Base-by-base conservation (phyloP, 1,140 invertebrate species). In the Helicoverpa zea region DNA sequence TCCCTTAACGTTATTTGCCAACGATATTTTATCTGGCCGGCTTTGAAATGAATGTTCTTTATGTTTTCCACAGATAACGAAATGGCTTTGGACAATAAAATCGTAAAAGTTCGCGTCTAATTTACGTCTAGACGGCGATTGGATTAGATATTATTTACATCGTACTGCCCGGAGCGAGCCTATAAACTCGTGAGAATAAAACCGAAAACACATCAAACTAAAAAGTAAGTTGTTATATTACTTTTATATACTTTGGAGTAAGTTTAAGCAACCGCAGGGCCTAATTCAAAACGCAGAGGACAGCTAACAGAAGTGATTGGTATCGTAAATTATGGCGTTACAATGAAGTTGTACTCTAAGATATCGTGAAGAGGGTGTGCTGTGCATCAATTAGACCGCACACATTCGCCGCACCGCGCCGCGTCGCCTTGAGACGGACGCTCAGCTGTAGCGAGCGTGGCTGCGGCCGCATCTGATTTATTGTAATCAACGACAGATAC, bases 401-500 rank as follows among this genome's bases (percentile, higher is more conserved):
- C 49, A 30, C 66, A 70, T 47, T 70, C n/a, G 14, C 47, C 11
- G 49, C 66, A 66, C 63, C 47, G 47, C 64, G 49, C 23, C 43
- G 18, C 49, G 29, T 23, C 52, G 47, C 47, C 35, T 43, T 43
- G 5, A 43, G 30, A 52, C 52, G 30, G 68, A 72, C 68, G 30
- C 54, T 72, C 54, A 72, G 54, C 54, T 72, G 68, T 72, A 29
- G 49, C 49, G 14, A 54, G 56, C 3, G 12, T 35, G 35, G 29
- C 56, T 23, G 16, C 75, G 61, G 75, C 30, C 51, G 66, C 52
- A 77, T 52, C 84, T 86, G 87, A 88, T 88, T 88, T 88, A 88
- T 88, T 79, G 77, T 81, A 80, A 87, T 87, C 84, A 83, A 79
- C 85, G 86, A 83, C 81, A 84, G 81, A 85, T 76, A 81, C 83